Evolutionary conservation across 2,888 invertebrate species (phyloP).

Genomic region (Tenthredo notha): DNA sequence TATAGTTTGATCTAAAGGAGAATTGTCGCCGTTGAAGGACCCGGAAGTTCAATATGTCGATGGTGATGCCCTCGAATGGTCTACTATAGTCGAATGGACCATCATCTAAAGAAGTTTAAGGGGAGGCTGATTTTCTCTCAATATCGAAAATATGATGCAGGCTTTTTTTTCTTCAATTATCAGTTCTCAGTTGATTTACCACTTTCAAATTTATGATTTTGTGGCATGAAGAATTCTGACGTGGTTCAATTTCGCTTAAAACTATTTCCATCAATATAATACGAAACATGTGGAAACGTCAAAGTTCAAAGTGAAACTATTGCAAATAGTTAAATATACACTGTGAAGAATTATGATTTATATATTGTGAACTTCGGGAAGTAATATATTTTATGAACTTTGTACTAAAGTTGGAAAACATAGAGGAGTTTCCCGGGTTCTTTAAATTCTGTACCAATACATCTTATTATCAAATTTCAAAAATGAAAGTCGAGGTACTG

Average conservation of each 20-base stretch:
- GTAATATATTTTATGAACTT: constrained; percentile 26
- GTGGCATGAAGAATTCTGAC: background rate
- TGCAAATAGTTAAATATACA: background rate
- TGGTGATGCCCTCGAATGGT: background rate
- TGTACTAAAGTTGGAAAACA: background rate
- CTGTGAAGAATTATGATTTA: background rate
- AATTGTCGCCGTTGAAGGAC: constrained; percentile 31
- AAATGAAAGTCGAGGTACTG: background rate
- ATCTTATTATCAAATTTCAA: background rate
- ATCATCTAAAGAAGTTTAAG: background rate
- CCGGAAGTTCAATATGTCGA: constrained; percentile 9
- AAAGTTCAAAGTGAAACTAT: constrained; percentile 7
- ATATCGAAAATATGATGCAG: background rate
- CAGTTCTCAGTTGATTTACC: background rate
- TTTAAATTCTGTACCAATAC: background rate
- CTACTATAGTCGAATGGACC: background rate
- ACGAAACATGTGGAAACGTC: too few species aligned
- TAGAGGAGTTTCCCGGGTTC: background rate
- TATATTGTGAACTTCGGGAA: background rate
- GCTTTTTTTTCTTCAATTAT: background rate
- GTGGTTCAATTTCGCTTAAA: background rate
- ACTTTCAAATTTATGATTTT: background rate
- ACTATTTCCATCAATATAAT: background rate
- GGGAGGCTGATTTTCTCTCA: background rate
- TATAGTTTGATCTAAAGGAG: constrained; percentile 12